These are phyloP conservation scores for Papilio helenus DNA, from an alignment of 1,140 invertebrate species.

Conservation along the genomic window DNA sequence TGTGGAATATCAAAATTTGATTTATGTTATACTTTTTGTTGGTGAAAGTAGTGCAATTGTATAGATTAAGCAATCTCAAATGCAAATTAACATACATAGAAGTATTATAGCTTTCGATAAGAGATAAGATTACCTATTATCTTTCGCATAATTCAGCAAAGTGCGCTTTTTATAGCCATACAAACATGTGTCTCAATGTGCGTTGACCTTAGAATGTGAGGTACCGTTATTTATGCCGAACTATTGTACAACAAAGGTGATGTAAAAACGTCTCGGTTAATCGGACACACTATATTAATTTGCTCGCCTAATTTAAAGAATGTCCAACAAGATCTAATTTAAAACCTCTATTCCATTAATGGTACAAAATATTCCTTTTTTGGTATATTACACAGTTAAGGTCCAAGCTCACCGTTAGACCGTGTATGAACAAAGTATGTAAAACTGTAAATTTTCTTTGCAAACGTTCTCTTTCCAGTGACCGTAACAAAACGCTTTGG, in stretches of 20 bases:
- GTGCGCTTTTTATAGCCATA: constrained; percentile 5
- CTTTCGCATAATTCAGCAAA: neutral
- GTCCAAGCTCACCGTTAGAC: neutral
- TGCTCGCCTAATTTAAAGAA: neutral
- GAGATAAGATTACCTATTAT: constrained; percentile 13
- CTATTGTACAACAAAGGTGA: constrained; percentile 16
- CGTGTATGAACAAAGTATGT: neutral
- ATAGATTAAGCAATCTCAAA: neutral
- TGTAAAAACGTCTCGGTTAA: neutral
- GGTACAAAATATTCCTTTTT: neutral
- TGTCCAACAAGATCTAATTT: neutral
- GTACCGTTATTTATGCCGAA: constrained; percentile 11
- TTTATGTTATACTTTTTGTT: neutral
- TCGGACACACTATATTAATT: neutral
- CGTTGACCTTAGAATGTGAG: neutral
- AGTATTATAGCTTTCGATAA: neutral
- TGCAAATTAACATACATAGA: neutral
- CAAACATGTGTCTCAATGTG: neutral
- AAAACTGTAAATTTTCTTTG: constrained; percentile 12
- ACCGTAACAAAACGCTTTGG: constrained; percentile 38
- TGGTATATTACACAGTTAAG: neutral
- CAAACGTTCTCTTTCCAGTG: constrained; percentile 23
- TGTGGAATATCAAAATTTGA: neutral
- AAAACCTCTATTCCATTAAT: neutral
- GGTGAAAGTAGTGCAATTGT: neutral